phyloP scores from a whole-genome alignment of 2,888 invertebrate genomes.

The Drosophila dives region DNA sequence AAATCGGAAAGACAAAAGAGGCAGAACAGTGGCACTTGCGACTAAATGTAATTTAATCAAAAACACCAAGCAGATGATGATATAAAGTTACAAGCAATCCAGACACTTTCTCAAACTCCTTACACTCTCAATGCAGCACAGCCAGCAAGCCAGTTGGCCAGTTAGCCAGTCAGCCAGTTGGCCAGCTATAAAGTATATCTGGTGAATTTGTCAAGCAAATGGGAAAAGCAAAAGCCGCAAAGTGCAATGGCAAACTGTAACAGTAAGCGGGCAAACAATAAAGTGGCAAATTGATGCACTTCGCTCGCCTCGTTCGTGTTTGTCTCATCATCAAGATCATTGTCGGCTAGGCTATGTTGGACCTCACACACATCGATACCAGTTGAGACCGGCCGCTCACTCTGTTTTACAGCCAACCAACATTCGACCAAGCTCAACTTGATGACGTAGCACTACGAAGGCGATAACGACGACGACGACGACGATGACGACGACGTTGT shows the following conservation, averaged over 20 bases:
- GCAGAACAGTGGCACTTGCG: slow-evolving; percentile 8
- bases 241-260: slow-evolving; percentile 72
- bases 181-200: slow-evolving; percentile 11
- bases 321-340: slow-evolving; percentile 56
- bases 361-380: slow-evolving; percentile 69
- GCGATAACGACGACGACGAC: slow-evolving; percentile 22
- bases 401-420: slow-evolving; percentile 8
- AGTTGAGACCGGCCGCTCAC: slow-evolving; percentile 50
- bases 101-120: slow-evolving; percentile 34
- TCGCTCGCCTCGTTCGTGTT: slow-evolving; percentile 34
- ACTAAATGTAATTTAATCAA: slow-evolving; percentile 63
- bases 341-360: slow-evolving; percentile 37
- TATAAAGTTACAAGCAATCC: slow-evolving; percentile 60
- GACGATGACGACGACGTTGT: slow-evolving; percentile 7
- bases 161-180: slow-evolving; percentile 2
- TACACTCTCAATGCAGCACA: not conserved
- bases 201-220: slow-evolving; percentile 68
- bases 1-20: slow-evolving; percentile 71
- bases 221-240: slow-evolving; percentile 59
- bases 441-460: slow-evolving; percentile 60
- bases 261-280: slow-evolving; percentile 75
- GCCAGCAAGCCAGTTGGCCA: slow-evolving; percentile 20
- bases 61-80: slow-evolving; percentile 26
- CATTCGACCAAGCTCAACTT: slow-evolving; percentile 35
- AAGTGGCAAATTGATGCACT: slow-evolving; percentile 75